Evolutionary conservation across 2,888 invertebrate species (phyloP).

Genomic region (Caenorhabditis sp.): DNA sequence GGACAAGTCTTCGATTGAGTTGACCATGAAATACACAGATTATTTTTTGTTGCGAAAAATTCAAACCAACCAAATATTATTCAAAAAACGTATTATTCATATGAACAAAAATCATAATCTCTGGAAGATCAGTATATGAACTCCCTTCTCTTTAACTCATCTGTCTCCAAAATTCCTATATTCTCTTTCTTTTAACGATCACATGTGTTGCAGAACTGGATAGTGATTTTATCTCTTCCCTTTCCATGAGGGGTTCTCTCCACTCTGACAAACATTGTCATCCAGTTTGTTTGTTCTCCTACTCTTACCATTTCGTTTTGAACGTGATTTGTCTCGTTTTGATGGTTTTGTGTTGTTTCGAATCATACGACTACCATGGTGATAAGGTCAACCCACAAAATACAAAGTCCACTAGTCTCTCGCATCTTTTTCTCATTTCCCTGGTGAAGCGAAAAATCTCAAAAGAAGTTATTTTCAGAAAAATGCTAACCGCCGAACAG

Average conservation of each 20-base stretch:
- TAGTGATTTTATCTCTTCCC: slow-evolving; percentile 48
- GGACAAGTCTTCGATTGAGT: too few species aligned
- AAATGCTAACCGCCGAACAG: slow-evolving; percentile 7
- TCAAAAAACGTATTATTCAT: too few species aligned
- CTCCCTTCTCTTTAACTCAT: slow-evolving; percentile 33
- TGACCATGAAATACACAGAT: too few species aligned
- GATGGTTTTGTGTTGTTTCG: neutral
- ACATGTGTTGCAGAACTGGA: slow-evolving; percentile 60
- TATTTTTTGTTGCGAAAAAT: too few species aligned
- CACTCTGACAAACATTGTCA: slow-evolving; percentile 8
- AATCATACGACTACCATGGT: slow-evolving; percentile 6
- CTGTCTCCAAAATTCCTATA: neutral
- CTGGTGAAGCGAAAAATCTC: neutral
- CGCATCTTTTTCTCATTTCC: too few species aligned
- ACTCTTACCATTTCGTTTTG: slow-evolving; percentile 5
- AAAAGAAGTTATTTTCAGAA: too few species aligned
- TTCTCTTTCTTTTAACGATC: slow-evolving; percentile 27
- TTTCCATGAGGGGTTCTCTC: slow-evolving; percentile 15
- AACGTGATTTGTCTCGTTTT: neutral
- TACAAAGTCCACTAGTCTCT: too few species aligned
- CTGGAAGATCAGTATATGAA: slow-evolving; percentile 54
- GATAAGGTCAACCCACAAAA: neutral
- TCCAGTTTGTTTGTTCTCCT: slow-evolving; percentile 8
- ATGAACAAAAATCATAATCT: neutral
- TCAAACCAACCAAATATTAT: too few species aligned